Evolutionary conservation across 2,888 invertebrate species (phyloP), one percentile per base, ranked within the genome.

Genomic region (Oscheius sp.): DNA sequence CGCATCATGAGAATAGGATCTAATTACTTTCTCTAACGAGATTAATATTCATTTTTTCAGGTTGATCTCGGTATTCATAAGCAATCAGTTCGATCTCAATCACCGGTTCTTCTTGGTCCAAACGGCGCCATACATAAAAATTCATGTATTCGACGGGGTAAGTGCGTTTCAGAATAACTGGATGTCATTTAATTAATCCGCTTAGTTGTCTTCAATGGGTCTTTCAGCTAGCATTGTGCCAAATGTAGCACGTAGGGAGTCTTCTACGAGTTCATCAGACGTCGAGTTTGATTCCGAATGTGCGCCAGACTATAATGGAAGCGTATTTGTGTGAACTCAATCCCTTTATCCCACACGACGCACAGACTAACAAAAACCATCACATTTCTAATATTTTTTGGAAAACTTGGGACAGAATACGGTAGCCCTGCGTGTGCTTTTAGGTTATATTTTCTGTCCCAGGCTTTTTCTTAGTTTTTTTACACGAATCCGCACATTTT

Each of bases 1-100:
- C 54, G 54, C 54, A 20, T 6, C 30, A 33, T 54, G 54, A 54
- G 54, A 54, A 54, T 32, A 30, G 14, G 3, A n/a, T 22, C 54
- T 54, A 54, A 54, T 54, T 54, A 33, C 22, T 54, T 32, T n/a
- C 30, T 17, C n/a, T 33, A 17, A 20, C n/a, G 54, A 20, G 6
- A 33, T 2, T 28, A 12, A 45, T 14, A 28, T 24, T 28, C 6
- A 2, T 51, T 5, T 28, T 51, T 64, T 63, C 50, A 76, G 76
- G 76, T 76, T 17, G 76, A 76, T 44, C 73, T 76, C 26, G 76
- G 76, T 22, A 76, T 76, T 32, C 76, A 73, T 45, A 76, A 76
- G 44, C 69, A 69, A 62, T 74, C 73, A 12, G 69, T 76, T 14
- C 72, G 76, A 3, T 76, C 76, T 9, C 72, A 72, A 49, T 76